phyloP scores from a whole-genome alignment of 2,888 invertebrate species.

The Neelides folsomi region DNA sequence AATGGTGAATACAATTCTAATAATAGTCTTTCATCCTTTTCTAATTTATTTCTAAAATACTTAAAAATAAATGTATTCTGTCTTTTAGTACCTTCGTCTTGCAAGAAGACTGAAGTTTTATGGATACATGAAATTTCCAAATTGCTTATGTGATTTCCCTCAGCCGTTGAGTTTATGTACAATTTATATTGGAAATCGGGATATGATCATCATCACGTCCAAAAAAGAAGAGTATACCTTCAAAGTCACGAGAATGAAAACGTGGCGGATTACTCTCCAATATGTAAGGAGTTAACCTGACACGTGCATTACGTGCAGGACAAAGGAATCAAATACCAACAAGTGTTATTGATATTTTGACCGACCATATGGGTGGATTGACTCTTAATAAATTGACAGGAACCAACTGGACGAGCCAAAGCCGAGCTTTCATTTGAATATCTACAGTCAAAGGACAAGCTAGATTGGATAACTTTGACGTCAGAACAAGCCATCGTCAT shows the following conservation, averaged over 20 bases:
- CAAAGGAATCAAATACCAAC: not conserved
- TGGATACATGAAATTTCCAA: slow-evolving; percentile 69
- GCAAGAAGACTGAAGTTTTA: slow-evolving; percentile 72
- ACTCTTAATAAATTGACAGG: slow-evolving; percentile 15
- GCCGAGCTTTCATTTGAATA: slow-evolving; percentile 85
- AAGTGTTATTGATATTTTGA: not conserved
- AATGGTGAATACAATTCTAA: not conserved
- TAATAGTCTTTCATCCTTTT: not conserved
- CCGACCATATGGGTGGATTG: not conserved
- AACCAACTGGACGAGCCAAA: slow-evolving; percentile 20
- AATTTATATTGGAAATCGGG: slow-evolving; percentile 73
- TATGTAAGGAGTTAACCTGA: slow-evolving; percentile 46
- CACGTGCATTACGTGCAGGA: slow-evolving; percentile 2
- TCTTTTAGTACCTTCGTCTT: slow-evolving; percentile 64
- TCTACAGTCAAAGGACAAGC: slow-evolving; percentile 73
- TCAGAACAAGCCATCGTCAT: slow-evolving; percentile 89
- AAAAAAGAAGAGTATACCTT: slow-evolving; percentile 57
- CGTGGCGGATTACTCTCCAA: slow-evolving; percentile 87
- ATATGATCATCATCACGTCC: slow-evolving; percentile 52
- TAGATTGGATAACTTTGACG: slow-evolving; percentile 84
- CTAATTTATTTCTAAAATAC: slow-evolving; percentile 4
- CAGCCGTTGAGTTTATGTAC: slow-evolving; percentile 51
- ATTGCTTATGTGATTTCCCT: slow-evolving; percentile 65
- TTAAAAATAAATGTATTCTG: no score
- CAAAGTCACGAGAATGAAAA: slow-evolving; percentile 88